Evolutionary conservation across 2,113 vertebrate genomes (phyloP).

Genomic region (Benthochromis sp.): DNA sequence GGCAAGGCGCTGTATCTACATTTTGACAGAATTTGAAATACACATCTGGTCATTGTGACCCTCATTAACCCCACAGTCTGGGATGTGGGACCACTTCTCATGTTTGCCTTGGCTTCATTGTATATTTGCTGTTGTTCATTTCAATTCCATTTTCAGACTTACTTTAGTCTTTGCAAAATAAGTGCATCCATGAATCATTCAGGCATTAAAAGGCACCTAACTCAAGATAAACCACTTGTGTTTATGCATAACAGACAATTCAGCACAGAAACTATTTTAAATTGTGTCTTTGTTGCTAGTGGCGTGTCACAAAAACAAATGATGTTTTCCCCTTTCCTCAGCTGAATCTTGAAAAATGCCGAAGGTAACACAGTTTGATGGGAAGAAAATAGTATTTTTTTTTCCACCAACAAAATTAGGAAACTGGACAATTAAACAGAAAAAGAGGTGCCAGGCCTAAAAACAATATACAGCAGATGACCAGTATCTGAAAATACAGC

Average conservation of each 20-base stretch:
- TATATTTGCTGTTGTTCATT: fast-evolving
- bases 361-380: not conserved
- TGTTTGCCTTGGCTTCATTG: not conserved
- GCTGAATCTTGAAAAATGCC: not conserved
- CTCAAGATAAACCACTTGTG: not conserved
- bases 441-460: not conserved
- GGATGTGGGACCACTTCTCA: not conserved
- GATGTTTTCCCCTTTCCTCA: not conserved
- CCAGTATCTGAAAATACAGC: not conserved
- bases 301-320: not conserved
- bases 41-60: not conserved
- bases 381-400: not conserved
- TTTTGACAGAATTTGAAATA: not conserved
- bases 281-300: not conserved
- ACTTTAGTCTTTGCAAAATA: not conserved
- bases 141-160: not conserved
- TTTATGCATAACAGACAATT: not conserved
- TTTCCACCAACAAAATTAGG: not conserved
- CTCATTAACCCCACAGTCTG: not conserved
- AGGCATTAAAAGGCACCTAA: not conserved
- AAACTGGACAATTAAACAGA: not conserved
- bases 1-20: fast-evolving
- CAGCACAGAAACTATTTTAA: not conserved
- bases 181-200: not conserved
- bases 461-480: not conserved